Conservation (phyloP, 53 echinoderm and acorn worm species). For the Astropecten irregularis region DNA sequence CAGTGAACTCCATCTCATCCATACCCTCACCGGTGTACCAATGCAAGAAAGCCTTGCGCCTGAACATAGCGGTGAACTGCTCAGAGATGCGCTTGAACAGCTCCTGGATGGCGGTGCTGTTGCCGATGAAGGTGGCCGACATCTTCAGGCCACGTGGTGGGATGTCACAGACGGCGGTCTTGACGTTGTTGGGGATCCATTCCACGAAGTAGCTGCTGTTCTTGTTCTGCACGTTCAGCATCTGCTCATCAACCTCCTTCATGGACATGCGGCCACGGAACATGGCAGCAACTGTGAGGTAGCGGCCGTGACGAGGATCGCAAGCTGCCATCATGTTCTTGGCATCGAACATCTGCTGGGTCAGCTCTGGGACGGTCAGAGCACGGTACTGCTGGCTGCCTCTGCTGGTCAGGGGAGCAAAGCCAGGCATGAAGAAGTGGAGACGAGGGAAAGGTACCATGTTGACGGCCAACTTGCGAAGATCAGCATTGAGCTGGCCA, state of each 20-base stretch:
- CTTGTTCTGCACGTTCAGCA: conserved; percentile 86
- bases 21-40: conserved; percentile 99
- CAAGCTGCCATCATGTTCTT: conserved; percentile 99
- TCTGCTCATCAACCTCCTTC: conserved; percentile 97
- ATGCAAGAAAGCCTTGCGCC: conserved; percentile 91
- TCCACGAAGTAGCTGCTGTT: conserved; percentile 93
- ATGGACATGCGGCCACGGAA: conserved; percentile 99
- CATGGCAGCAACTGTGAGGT: conserved; percentile 93
- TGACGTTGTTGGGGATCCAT: conserved; percentile 93
- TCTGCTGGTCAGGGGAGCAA: conserved; percentile 97
- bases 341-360: conserved; percentile 98
- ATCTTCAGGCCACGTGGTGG: conserved; percentile 85
- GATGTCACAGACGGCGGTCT: conserved; percentile 75
- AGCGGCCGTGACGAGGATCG: conserved; percentile 96
- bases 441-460: conserved; percentile 79
- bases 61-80: conserved; percentile 97
- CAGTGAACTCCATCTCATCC: conserved; percentile 99
- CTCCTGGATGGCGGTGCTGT: conserved; percentile 96
- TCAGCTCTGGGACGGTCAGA: conserved; percentile 94
- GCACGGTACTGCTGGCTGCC: conserved; percentile 97
- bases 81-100: conserved; percentile 95
- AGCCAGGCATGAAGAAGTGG: conserved; percentile 98
- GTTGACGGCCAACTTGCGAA: conserved; percentile 81
- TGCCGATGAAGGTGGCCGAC: conserved; percentile 87
- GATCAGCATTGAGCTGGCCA: conserved; percentile 95